Percentiles rank a stretch among this genome's conserved stretches.
Conservation (phyloP, 2,113 vertebrate species). For the Syrmaticus mikado region DNA sequence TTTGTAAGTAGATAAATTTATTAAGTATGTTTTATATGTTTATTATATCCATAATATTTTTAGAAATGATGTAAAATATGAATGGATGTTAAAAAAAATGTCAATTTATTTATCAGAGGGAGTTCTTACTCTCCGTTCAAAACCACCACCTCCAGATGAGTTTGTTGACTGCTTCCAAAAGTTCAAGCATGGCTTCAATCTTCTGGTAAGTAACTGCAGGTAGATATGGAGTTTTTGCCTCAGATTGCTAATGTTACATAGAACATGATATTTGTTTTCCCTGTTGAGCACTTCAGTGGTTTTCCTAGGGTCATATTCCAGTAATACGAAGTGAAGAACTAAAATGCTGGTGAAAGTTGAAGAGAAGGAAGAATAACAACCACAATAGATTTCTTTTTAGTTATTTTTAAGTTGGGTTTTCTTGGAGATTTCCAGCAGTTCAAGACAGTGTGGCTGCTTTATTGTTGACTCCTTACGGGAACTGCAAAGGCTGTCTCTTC, state of each 20-base stretch:
- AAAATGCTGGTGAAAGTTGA: background rate
- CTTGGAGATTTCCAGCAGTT: background rate
- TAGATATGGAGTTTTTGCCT: background rate
- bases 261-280: background rate
- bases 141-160: conserved; percentile 88
- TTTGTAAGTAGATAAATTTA: background rate
- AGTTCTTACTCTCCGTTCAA: conserved; percentile 92
- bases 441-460: background rate
- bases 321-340: background rate
- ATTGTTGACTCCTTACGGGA: background rate
- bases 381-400: background rate
- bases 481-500: background rate
- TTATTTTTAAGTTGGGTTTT: background rate
- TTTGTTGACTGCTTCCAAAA: conserved; percentile 97
- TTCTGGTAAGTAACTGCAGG: conserved; percentile 84
- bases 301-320: background rate
- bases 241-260: background rate
- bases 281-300: background rate
- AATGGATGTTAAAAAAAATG: background rate
- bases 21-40: background rate
- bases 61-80: background rate
- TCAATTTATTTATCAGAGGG: conserved; percentile 86
- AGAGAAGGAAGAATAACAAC: background rate
- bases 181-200: conserved; percentile 97
- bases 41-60: background rate